A percentile compares a stretch with the other conserved stretches of the same genome.
Evolutionary conservation across 2,888 invertebrate species (phyloP).

Genomic region (Bugulina stolonifera): DNA sequence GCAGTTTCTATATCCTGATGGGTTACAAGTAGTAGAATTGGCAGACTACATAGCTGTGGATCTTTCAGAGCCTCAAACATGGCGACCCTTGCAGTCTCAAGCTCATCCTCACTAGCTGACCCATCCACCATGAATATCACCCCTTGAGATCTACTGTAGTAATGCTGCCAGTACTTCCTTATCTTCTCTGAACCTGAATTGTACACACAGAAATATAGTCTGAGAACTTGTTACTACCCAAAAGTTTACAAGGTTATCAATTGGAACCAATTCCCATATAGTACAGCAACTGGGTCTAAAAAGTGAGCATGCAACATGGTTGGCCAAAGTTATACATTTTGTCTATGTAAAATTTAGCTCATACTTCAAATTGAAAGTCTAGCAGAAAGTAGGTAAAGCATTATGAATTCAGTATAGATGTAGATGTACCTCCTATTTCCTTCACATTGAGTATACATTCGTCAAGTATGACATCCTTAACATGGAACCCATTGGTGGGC

Average conservation of each 20-base stretch:
- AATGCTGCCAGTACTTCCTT: conserved; percentile 47
- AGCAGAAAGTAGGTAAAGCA: no score
- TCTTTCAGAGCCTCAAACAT: conserved; percentile 39
- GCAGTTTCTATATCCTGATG: conserved; percentile 37
- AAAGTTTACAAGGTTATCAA: no score
- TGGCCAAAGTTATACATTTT: no score
- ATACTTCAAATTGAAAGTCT: no score
- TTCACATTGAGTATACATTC: conserved; percentile 49
- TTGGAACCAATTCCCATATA: no score
- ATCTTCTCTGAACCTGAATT: conserved; percentile 47
- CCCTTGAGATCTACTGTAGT: conserved; percentile 42
- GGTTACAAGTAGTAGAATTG: conserved; percentile 44
- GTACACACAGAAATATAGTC: no score
- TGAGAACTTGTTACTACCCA: no score
- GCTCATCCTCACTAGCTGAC: conserved; percentile 35
- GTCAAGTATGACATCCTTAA: conserved; percentile 46
- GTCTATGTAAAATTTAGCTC: no score
- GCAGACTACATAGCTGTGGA: conserved; percentile 37
- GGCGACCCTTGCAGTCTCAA: conserved; percentile 35
- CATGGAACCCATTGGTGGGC: conserved; percentile 46
- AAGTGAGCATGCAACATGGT: no score
- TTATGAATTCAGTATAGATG: no score
- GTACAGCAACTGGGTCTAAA: no score
- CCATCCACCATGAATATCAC: conserved; percentile 48
- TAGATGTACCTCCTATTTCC: conserved; percentile 51